Percentiles rank a stretch among this genome's conserved stretches.
Evolutionary conservation across 92 coral and sea anemone genomes (phyloP).

Genomic region (Palythoa grandiflora): DNA sequence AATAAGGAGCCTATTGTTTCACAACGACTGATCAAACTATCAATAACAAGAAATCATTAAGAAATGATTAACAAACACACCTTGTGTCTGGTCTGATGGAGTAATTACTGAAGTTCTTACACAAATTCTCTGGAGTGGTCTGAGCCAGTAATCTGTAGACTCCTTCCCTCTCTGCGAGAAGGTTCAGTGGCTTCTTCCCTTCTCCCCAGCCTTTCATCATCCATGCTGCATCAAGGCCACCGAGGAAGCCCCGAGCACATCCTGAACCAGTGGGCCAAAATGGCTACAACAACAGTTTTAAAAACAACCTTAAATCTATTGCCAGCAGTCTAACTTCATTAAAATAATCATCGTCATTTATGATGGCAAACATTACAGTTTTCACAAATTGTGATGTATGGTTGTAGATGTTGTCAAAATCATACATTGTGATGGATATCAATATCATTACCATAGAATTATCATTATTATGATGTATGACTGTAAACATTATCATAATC

Average conservation of each 20-base stretch:
- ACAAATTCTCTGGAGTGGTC: slow-evolving; percentile 92
- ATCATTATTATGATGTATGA: no score
- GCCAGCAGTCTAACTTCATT: no score
- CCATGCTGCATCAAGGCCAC: slow-evolving; percentile 98
- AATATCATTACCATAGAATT: no score
- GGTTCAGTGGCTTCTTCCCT: slow-evolving; percentile 86
- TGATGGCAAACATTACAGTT: no score
- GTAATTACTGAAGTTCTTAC: slow-evolving; percentile 84
- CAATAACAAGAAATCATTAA: background rate
- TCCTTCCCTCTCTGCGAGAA: slow-evolving; percentile 91
- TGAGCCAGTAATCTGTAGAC: slow-evolving; percentile 87
- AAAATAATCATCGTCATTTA: no score
- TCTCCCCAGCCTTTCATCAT: slow-evolving; percentile 94
- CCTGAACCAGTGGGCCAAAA: slow-evolving; percentile 99
- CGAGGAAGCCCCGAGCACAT: slow-evolving; percentile 95
- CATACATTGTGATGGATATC: no score
- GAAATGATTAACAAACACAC: background rate
- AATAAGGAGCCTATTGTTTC: no score
- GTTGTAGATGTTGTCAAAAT: no score
- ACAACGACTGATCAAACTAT: no score
- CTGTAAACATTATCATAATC: no score
- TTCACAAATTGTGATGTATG: no score
- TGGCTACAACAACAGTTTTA: slow-evolving; percentile 64
- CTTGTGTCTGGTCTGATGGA: slow-evolving; percentile 92
- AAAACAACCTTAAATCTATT: background rate